phyloP scores from a whole-genome alignment of 1,140 invertebrate species.

The Drosophila bipectinata region DNA sequence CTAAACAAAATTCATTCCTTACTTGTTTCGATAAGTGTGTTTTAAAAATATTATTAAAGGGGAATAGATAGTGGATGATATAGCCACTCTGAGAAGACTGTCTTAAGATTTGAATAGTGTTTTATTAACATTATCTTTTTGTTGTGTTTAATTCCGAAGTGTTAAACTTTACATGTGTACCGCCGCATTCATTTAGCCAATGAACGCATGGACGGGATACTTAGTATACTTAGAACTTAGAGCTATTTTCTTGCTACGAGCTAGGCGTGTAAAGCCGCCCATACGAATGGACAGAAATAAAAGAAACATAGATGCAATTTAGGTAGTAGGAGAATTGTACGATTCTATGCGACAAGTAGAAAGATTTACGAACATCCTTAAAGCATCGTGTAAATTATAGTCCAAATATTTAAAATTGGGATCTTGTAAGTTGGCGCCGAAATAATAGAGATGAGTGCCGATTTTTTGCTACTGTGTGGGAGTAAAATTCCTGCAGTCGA shows the following conservation, averaged over 20 bases:
- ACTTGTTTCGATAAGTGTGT: neutral
- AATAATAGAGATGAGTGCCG: conserved; percentile 8
- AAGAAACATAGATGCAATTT: conserved; percentile 59
- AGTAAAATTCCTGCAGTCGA: conserved; percentile 35
- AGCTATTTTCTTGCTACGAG: conserved; percentile 59
- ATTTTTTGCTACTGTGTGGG: conserved; percentile 7
- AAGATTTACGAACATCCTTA: conserved; percentile 34
- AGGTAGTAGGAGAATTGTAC: conserved; percentile 49
- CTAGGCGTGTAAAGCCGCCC: conserved; percentile 68
- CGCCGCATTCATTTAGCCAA: conserved; percentile 35
- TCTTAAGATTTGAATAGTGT: conserved; percentile 48
- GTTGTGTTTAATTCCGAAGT: conserved; percentile 59
- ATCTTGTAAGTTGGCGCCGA: neutral
- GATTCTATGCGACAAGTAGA: conserved; percentile 44
- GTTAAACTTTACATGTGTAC: conserved; percentile 71
- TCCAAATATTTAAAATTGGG: conserved; percentile 8
- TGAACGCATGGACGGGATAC: conserved; percentile 37
- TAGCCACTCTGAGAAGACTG: no score
- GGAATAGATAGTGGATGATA: no score
- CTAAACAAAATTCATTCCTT: conserved; percentile 49
- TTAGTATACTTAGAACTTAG: conserved; percentile 58
- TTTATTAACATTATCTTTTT: conserved; percentile 73
- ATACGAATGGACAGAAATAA: conserved; percentile 53
- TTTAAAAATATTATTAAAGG: no score
- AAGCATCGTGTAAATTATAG: conserved; percentile 34